These are phyloP conservation scores for Drosophila nikananu DNA, from an alignment of 1,140 invertebrate genomes.

Conservation along the genomic window DNA sequence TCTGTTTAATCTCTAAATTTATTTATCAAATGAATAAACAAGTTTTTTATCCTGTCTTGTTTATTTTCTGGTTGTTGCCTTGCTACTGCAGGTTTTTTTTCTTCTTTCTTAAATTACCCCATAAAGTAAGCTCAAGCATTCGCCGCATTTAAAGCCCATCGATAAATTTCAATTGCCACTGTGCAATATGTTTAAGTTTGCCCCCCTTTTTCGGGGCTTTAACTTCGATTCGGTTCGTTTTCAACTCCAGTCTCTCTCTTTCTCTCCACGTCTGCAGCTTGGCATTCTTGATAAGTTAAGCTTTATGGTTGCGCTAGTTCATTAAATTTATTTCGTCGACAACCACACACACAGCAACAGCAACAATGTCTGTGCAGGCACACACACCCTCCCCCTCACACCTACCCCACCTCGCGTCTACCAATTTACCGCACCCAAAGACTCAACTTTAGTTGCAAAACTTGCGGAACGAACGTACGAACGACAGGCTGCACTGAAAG, in stretches of 20 bases:
- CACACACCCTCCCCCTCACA: background rate
- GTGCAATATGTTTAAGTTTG: slow-evolving; percentile 42
- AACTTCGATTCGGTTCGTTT: slow-evolving; percentile 17
- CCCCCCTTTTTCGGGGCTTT: slow-evolving; percentile 15
- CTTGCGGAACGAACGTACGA: slow-evolving; percentile 28
- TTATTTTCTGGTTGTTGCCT: background rate
- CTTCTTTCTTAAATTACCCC: background rate
- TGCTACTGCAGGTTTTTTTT: background rate
- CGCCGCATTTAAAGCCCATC: slow-evolving; percentile 10
- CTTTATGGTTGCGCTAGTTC: slow-evolving; percentile 82
- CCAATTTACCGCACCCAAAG: slow-evolving; percentile 46
- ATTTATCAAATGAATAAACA: slow-evolving; percentile 6
- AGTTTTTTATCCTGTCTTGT: background rate
- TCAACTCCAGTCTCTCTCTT: slow-evolving; percentile 32
- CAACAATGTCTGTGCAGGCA: slow-evolving; percentile 73
- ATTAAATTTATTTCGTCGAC: slow-evolving; percentile 81
- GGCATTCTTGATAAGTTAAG: slow-evolving; percentile 72
- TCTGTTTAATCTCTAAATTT: slow-evolving; percentile 4
- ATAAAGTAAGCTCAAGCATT: slow-evolving; percentile 17
- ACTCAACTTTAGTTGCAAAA: slow-evolving; percentile 46
- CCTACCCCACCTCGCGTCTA: background rate
- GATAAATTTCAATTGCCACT: slow-evolving; percentile 40
- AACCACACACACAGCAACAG: slow-evolving; percentile 26
- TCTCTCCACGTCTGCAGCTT: slow-evolving; percentile 12
- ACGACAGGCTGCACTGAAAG: slow-evolving; percentile 16